phyloP scores from a whole-genome alignment of 2,113 vertebrate genomes.

The Lepidiolamprologus cunningtoni region DNA sequence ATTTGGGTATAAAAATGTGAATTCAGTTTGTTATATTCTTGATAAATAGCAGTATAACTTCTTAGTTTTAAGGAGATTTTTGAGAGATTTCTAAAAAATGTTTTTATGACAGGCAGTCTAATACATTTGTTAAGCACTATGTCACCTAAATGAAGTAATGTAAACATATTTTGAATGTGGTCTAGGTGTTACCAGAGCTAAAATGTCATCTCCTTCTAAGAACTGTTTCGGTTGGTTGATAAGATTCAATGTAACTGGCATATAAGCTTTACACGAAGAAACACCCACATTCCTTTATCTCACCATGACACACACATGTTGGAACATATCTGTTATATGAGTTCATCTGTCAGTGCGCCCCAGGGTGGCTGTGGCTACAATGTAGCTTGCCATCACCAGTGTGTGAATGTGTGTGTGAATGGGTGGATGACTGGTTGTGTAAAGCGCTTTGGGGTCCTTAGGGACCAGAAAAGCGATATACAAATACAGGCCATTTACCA shows the following conservation, averaged over 20 bases:
- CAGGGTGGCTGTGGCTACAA: too few species aligned
- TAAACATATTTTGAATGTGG: background rate
- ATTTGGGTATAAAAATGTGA: background rate
- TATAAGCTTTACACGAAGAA: background rate
- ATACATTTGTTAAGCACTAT: background rate
- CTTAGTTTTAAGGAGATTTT: background rate
- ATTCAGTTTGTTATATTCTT: background rate
- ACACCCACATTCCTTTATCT: conserved; percentile 50
- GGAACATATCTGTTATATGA: background rate
- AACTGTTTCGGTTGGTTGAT: conserved; percentile 33
- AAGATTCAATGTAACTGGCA: background rate
- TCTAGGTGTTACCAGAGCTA: background rate
- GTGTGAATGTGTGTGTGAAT: too few species aligned
- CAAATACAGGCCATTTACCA: too few species aligned
- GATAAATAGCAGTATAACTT: background rate
- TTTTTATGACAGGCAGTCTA: background rate
- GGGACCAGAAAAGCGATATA: too few species aligned
- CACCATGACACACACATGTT: background rate
- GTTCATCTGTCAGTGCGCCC: background rate
- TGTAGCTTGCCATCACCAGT: too few species aligned
- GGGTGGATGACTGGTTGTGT: too few species aligned
- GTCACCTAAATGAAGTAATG: background rate
- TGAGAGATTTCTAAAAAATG: background rate
- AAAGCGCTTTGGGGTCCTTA: too few species aligned
- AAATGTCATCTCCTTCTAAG: background rate